These are phyloP conservation scores for Passer domesticus DNA, from an alignment of 2,113 vertebrate species.

Conservation along the genomic window DNA sequence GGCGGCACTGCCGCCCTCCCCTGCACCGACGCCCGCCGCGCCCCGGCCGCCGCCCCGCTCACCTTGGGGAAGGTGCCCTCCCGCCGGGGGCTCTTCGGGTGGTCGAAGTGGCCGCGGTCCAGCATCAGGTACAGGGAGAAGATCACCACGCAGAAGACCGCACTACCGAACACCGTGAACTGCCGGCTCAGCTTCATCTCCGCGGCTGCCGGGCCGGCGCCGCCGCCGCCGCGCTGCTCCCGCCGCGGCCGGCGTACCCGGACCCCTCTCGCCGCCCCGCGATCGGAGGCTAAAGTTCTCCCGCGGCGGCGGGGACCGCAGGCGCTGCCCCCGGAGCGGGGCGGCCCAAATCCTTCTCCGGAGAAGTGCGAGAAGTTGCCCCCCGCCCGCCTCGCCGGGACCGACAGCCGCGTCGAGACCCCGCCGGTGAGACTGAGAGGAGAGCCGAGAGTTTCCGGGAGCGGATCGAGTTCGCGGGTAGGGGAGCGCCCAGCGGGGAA, in stretches of 20 bases:
- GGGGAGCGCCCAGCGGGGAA: background rate
- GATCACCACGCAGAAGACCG: constrained; percentile 84
- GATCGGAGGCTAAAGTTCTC: background rate
- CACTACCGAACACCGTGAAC: constrained; percentile 84
- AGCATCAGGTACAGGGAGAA: constrained; percentile 87
- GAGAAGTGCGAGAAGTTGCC: background rate
- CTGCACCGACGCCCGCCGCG: background rate
- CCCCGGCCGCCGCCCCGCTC: background rate
- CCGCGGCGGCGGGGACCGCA: background rate
- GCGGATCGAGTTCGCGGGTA: background rate
- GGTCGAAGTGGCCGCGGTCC: constrained; percentile 82
- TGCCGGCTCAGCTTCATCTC: constrained; percentile 85
- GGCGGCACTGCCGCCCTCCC: background rate
- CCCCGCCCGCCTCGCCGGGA: background rate
- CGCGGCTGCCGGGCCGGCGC: background rate
- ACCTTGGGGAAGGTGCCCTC: constrained; percentile 77
- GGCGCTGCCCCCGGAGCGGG: background rate
- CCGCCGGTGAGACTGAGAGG: background rate
- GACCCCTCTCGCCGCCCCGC: background rate
- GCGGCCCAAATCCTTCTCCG: background rate
- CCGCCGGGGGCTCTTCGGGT: constrained; percentile 67
- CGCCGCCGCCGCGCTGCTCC: background rate
- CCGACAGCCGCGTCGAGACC: background rate
- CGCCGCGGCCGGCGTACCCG: background rate
- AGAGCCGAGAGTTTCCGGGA: background rate